These are phyloP conservation scores for Hippocampus kuda DNA, from an alignment of 2,797 vertebrate genomes.

Conservation along the genomic window DNA sequence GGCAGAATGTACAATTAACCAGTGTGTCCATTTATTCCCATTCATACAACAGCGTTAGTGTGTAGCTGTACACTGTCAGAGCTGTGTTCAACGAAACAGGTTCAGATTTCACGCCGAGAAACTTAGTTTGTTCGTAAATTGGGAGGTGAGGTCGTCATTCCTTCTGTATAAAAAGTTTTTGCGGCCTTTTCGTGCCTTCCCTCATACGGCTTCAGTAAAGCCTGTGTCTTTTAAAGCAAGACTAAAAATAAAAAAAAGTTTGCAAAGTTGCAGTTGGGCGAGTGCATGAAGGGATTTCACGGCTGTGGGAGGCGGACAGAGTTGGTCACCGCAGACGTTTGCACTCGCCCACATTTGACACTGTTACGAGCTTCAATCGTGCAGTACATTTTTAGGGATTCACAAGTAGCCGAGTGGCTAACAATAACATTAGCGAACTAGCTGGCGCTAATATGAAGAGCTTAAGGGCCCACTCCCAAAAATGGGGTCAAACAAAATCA, in stretches of 20 bases:
- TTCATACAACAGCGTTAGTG: neutral
- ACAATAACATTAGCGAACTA: conserved; percentile 56
- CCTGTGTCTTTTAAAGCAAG: neutral
- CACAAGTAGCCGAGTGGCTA: conserved; percentile 39
- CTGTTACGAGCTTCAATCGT: conserved; percentile 5
- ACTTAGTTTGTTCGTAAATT: too few relatives aligned
- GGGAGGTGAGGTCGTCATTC: too few relatives aligned
- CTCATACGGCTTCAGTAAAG: neutral
- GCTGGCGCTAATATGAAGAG: conserved; percentile 36
- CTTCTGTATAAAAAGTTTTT: too few relatives aligned
- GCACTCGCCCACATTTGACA: conserved; percentile 32
- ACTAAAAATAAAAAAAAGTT: neutral
- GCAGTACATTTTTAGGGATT: neutral
- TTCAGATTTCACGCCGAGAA: too few relatives aligned
- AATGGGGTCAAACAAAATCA: conserved; percentile 10
- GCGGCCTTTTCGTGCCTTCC: too few relatives aligned
- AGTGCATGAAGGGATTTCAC: conserved; percentile 41
- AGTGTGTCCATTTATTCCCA: neutral
- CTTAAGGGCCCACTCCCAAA: conserved; percentile 20
- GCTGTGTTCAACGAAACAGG: too few relatives aligned
- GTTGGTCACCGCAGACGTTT: conserved; percentile 9
- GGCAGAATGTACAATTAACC: too few relatives aligned
- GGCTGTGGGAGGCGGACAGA: conserved; percentile 30
- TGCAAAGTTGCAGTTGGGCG: conserved; percentile 2
- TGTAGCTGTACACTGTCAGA: too few relatives aligned